phyloP scores from a whole-genome alignment of 2,888 invertebrate species.

The Dryobota labecula region DNA sequence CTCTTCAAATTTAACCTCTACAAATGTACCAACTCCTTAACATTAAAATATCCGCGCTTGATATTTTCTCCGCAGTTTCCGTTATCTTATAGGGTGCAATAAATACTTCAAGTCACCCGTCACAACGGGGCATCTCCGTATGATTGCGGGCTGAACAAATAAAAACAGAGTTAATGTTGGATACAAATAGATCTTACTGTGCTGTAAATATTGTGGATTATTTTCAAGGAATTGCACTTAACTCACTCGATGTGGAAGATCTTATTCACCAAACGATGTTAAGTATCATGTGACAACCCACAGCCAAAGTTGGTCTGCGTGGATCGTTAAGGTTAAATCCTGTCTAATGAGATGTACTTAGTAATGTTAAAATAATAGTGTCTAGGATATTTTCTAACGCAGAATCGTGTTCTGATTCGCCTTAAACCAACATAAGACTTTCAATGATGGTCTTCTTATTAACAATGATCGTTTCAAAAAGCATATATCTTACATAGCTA shows the following conservation, averaged over 20 bases:
- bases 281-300: background rate
- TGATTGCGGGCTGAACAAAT: constrained; percentile 59
- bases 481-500: background rate
- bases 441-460: background rate
- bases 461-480: background rate
- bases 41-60: constrained; percentile 76
- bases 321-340: background rate
- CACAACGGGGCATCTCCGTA: constrained; percentile 63
- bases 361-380: background rate
- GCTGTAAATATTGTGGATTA: constrained; percentile 26
- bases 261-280: background rate
- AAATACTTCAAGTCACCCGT: constrained; percentile 76
- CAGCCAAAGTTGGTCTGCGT: background rate
- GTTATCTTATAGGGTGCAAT: constrained; percentile 76
- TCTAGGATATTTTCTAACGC: background rate
- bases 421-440: background rate
- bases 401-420: background rate
- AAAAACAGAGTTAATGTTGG: constrained; percentile 49
- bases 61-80: constrained; percentile 74
- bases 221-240: constrained; percentile 11
- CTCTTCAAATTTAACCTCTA: background rate
- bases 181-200: constrained; percentile 54
- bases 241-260: background rate
- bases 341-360: background rate
- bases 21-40: constrained; percentile 51